Evolutionary conservation across 2,888 invertebrate species (phyloP).

Genomic region (Cybosia mesomella): DNA sequence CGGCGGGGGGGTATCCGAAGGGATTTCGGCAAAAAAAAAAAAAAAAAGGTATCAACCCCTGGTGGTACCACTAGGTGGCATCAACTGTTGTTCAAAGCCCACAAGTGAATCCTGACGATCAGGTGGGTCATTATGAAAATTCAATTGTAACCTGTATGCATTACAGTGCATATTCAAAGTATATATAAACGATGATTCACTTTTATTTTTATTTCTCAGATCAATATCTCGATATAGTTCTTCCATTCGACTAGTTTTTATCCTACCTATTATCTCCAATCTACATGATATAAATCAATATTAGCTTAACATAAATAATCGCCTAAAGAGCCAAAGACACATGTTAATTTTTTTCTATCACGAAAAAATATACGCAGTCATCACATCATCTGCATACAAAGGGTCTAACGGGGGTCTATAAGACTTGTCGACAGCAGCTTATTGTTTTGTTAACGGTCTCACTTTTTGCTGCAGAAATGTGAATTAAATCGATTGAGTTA

Average conservation of each 20-base stretch:
- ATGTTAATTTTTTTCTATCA: background rate
- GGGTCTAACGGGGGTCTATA: conserved; percentile 51
- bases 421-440: conserved; percentile 28
- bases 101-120: too few relatives aligned
- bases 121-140: background rate
- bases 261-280: background rate
- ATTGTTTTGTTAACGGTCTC: conserved; percentile 55
- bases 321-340: background rate
- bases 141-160: background rate
- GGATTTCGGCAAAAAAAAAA: too few relatives aligned
- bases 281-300: conserved; percentile 7
- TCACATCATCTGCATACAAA: conserved; percentile 67
- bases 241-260: conserved; percentile 13
- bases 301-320: conserved; percentile 3
- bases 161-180: background rate
- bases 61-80: too few relatives aligned
- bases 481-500: conserved; percentile 36
- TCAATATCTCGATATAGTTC: conserved; percentile 7
- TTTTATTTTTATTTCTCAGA: background rate
- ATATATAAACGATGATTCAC: conserved; percentile 4
- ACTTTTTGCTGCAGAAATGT: conserved; percentile 50
- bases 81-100: too few relatives aligned
- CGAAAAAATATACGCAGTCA: conserved; percentile 1
- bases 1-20: too few relatives aligned
- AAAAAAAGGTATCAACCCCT: too few relatives aligned